Evolutionary conservation across 1,140 invertebrate species (phyloP), one percentile per base, ranked within the genome.

Genomic region (Heliconius melpomene): DNA sequence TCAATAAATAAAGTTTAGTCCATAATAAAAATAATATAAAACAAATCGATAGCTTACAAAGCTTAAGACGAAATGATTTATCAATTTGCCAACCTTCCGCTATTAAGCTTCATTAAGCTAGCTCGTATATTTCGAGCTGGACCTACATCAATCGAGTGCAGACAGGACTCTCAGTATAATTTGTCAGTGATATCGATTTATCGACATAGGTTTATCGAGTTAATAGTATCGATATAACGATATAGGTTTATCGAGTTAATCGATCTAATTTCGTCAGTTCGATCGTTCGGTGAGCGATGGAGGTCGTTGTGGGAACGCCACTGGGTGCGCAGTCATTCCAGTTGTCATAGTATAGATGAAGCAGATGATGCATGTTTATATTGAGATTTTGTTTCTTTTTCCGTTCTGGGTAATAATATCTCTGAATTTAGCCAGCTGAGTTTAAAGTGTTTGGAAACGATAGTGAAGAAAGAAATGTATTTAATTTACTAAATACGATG

Each of bases 271-370:
- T 86, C 81, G 81, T 82, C 80, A 82, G 84, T 82, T 93, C 91
- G 88, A 88, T 77, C 91, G 89, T 88, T 77, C 87, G 84, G 86
- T 91, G 86, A 91, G 87, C 89, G 88, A 92, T 90, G 88, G 86
- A 89, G 86, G 83, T 79, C 86, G 89, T 81, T 89, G 87, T 93
- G 91, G 91, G 92, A 93, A 93, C 89, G 90, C 90, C 90, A 93
- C 89, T 80, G 83, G 85, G 86, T 88, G 91, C 89, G 85, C 83
- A 87, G 92, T 92, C 90, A 91, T 92, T 85, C 84, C 82, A 75
- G 72, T 81, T 74, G 78, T 75, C 84, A 88, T 83, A 89, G 88
- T 90, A 32, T 82, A 88, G 79, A 32, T 73, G 29, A 20, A 74
- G 26, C 52, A 84, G 76, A 82, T 26, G 26, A 46, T 32, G 7